Conservation (phyloP, 2,797 vertebrate genomes). For the Molossus alvarezi region DNA sequence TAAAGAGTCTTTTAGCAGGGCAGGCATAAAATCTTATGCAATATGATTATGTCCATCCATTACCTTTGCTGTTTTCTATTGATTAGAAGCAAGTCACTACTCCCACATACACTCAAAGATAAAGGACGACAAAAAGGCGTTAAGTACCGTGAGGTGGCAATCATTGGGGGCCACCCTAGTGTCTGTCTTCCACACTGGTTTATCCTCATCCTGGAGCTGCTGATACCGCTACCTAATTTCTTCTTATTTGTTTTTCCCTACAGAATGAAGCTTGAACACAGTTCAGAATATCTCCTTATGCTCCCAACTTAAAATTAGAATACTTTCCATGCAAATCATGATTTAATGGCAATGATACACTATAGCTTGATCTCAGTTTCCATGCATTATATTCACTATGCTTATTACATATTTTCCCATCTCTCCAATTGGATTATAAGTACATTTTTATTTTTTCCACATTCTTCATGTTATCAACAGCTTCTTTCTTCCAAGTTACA, state of each 20-base stretch:
- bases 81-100: neutral
- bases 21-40: neutral
- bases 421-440: neutral
- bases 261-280: neutral
- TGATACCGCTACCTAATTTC: neutral
- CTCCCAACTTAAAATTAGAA: slow-evolving; percentile 48
- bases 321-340: slow-evolving; percentile 24
- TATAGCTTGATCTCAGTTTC: slow-evolving; percentile 38
- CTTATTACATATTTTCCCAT: slow-evolving; percentile 2
- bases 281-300: neutral
- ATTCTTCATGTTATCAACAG: neutral
- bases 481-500: neutral
- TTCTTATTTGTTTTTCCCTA: neutral
- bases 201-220: neutral
- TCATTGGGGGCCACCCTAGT: neutral
- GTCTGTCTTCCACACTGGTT: neutral
- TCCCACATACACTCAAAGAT: neutral
- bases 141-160: neutral
- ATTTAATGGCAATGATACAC: neutral
- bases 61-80: neutral
- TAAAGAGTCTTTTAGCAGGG: neutral
- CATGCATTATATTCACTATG: neutral
- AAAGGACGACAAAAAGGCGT: neutral
- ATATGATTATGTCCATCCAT: neutral
- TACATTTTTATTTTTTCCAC: neutral